Evolutionary conservation across 2,888 invertebrate species (phyloP).

Genomic region (Sialis lutaria): DNA sequence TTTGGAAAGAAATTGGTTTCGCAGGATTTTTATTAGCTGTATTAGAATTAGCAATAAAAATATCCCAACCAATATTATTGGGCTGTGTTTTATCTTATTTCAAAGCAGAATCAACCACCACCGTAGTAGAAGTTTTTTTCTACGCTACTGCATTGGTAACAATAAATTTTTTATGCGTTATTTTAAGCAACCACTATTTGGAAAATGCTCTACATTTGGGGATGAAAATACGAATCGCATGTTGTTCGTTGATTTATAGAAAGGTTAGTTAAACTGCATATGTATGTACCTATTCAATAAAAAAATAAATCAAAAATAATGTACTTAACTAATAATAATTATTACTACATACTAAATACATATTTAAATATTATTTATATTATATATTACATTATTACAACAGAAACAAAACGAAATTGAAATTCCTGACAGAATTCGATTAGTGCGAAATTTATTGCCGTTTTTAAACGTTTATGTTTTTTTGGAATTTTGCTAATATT

Average conservation of each 20-base stretch:
- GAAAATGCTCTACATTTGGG: slow-evolving; percentile 66
- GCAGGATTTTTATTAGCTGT: slow-evolving; percentile 43
- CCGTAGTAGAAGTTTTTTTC: slow-evolving; percentile 38
- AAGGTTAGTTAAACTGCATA: slow-evolving; percentile 26
- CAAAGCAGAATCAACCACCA: slow-evolving; percentile 27
- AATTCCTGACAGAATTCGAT: no score
- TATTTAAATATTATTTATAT: no score
- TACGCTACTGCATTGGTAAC: slow-evolving; percentile 40
- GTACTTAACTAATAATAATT: no score
- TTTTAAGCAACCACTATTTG: slow-evolving; percentile 47
- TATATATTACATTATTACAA: no score
- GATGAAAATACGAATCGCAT: slow-evolving; percentile 67
- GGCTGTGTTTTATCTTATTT: slow-evolving; percentile 50
- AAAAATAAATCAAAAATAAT: no score
- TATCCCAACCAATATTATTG: slow-evolving; percentile 47
- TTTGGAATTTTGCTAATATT: no score
- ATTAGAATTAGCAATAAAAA: slow-evolving; percentile 36
- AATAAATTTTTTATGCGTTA: slow-evolving; percentile 34
- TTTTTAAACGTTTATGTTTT: no score
- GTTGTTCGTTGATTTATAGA: slow-evolving; percentile 67
- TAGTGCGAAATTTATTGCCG: no score
- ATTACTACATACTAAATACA: no score
- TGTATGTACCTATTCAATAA: no score
- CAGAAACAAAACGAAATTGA: no score
- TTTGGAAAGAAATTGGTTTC: slow-evolving; percentile 44